phyloP scores from a whole-genome alignment of 2,888 invertebrate species.

The Shargacucullia verbasci region DNA sequence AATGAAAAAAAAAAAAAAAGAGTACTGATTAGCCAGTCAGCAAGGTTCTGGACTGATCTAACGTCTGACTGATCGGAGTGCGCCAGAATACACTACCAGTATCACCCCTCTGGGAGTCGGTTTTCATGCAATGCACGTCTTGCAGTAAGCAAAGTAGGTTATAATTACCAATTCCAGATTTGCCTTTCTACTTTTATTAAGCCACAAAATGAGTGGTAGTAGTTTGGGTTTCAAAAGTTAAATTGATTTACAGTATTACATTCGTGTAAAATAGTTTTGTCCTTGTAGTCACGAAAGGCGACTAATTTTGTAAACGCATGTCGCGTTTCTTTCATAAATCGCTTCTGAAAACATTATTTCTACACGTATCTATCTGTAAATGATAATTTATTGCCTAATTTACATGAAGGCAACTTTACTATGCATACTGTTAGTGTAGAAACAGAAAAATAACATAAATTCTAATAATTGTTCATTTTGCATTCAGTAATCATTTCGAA shows the following conservation, averaged over 20 bases:
- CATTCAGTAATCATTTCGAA: too few relatives aligned
- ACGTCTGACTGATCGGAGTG: too few relatives aligned
- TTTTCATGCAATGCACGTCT: too few relatives aligned
- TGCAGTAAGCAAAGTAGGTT: too few relatives aligned
- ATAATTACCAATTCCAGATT: too few relatives aligned
- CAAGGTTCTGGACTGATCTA: too few relatives aligned
- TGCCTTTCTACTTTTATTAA: too few relatives aligned
- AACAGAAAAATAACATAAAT: conserved; percentile 29
- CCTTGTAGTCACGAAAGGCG: conserved; percentile 42
- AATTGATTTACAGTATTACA: conserved; percentile 30
- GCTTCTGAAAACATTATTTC: conserved; percentile 11
- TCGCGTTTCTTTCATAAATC: conserved; percentile 11
- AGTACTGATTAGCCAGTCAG: too few relatives aligned
- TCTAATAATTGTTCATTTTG: neutral
- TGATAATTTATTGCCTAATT: conserved; percentile 23
- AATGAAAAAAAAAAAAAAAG: too few relatives aligned
- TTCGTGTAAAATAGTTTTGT: conserved; percentile 37
- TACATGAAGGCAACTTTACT: conserved; percentile 23
- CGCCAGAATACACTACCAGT: too few relatives aligned
- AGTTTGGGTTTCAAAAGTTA: conserved; percentile 37
- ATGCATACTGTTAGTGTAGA: conserved; percentile 1
- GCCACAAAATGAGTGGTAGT: too few relatives aligned
- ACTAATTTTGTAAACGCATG: conserved; percentile 30
- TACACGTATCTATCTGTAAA: conserved; percentile 2
- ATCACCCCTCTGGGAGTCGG: too few relatives aligned